Base-by-base conservation (phyloP, 2,113 vertebrate species). In the Callipepla squamata region DNA sequence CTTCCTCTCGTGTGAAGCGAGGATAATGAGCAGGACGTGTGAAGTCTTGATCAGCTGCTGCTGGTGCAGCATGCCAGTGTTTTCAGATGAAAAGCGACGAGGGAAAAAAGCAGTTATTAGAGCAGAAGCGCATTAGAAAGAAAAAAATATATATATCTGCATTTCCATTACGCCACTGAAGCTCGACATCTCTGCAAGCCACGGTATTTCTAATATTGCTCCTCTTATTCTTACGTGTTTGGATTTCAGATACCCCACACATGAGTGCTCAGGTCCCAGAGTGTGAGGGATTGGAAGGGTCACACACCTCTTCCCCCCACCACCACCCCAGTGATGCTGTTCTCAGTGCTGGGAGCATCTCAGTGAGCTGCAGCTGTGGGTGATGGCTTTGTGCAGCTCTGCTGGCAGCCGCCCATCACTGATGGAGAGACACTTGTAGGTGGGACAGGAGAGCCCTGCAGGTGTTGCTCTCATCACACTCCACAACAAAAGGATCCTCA, bases 1-100 rank as follows among this genome's bases (percentile, higher is more conserved):
- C 95, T 90, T 84, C 78, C 77, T 81, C 75, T 73, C 3, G 28
- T 47, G 87, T 62, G 63, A 32, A 85, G 58, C 19, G 2, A n/a
- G 67, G 81, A 91, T 93, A 69, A 95, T 65, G 84, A 96, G 75
- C 81, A 70, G 75, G 84, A 91, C 4, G 72, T 92, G 84, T 80
- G 92, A 93, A 93, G 88, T 80, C 85, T 76, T 68, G 74, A 89
- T 85, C 91, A 89, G 87, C 86, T 77, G 84, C 91, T 82, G 91
- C 89, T 75, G 80, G 94, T 84, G 87, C 88, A 65, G 80, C 90
- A 62, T 74, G 62, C 73, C 80, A 51, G 70, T 22, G 51, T 79
- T 93, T 91, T 59, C 92, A 73, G 83, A 61, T 47, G 91, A 76
- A 69, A 94, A 93, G 78, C 45, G 7, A 87, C 16, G 84, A 75